phyloP scores from a whole-genome alignment of 1,140 invertebrate species.

The Drosophila pseudoobscura region DNA sequence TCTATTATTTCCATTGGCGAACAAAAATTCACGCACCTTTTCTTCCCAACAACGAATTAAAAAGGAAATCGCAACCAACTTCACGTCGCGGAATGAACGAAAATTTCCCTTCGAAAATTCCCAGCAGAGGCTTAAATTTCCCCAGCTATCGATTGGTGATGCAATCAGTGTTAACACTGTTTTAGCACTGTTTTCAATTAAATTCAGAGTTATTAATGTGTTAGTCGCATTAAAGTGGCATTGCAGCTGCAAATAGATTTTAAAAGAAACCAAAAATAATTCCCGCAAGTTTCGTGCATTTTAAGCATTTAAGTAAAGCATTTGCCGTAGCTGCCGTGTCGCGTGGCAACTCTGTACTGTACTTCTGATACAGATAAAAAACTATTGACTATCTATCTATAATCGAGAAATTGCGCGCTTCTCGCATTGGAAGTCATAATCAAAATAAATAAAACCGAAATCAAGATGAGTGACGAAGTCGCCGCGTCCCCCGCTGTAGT shows the following conservation, averaged over 20 bases:
- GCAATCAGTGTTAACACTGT: conserved; percentile 69
- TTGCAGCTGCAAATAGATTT: conserved; percentile 16
- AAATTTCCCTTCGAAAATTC: conserved; percentile 61
- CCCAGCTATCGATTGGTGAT: conserved; percentile 80
- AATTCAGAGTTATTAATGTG: conserved; percentile 33
- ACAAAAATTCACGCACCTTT: conserved; percentile 73
- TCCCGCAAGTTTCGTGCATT: conserved; percentile 20
- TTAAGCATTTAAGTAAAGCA: conserved; percentile 39
- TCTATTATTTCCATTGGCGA: conserved; percentile 28
- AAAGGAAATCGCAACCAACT: conserved; percentile 82
- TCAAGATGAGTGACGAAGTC: conserved; percentile 64
- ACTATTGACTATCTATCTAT: conserved; percentile 81
- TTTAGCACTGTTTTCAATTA: conserved; percentile 28
- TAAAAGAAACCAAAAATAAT: conserved; percentile 23
- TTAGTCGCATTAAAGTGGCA: conserved; percentile 18
- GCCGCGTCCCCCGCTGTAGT: conserved; percentile 56
- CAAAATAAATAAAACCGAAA: conserved; percentile 18
- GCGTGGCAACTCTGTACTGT: conserved; percentile 76
- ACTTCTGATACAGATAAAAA: conserved; percentile 79
- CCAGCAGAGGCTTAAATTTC: conserved; percentile 55
- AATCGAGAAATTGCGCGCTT: conserved; percentile 80
- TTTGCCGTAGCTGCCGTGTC: conserved; percentile 66
- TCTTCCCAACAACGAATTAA: conserved; percentile 83
- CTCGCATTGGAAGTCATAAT: conserved; percentile 42
- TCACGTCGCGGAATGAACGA: conserved; percentile 47